Evolutionary conservation across 2,797 vertebrate species (phyloP).

Genomic region (Neosilurus mollespiculum): DNA sequence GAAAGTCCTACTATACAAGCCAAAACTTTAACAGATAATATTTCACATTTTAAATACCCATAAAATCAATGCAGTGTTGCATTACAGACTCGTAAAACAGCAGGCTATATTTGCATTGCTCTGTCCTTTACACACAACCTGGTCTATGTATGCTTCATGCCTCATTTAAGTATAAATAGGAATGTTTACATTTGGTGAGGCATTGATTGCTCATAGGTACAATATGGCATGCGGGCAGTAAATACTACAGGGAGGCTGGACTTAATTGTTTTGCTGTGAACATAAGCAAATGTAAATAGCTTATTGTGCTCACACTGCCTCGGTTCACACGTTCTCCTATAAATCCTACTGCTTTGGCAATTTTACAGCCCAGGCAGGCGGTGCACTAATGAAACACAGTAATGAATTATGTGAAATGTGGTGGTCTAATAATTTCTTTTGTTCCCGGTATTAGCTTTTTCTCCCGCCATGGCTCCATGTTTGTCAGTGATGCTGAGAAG

Average conservation of each 20-base stretch:
- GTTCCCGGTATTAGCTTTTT: conserved; percentile 20
- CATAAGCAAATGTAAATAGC: conserved; percentile 53
- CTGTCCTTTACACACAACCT: not conserved
- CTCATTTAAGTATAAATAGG: conserved; percentile 60
- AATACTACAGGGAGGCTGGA: conserved; percentile 44
- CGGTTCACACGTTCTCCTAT: conserved; percentile 37
- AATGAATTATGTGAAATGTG: conserved; percentile 40
- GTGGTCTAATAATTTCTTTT: conserved; percentile 34
- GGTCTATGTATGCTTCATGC: conserved; percentile 42
- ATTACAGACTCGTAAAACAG: conserved; percentile 37
- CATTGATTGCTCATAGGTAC: conserved; percentile 55
- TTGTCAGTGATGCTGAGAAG: conserved; percentile 21
- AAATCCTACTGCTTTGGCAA: conserved; percentile 50
- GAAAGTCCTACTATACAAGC: not conserved
- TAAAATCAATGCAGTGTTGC: conserved; percentile 23
- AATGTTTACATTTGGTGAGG: conserved; percentile 59
- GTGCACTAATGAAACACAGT: conserved; percentile 50
- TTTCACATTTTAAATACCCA: not conserved
- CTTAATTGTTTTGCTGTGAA: conserved; percentile 59
- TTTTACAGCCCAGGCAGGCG: conserved; percentile 44
- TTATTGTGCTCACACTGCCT: conserved; percentile 39
- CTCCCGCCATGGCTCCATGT: conserved; percentile 1
- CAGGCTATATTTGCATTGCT: conserved; percentile 25
- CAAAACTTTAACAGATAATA: not conserved
- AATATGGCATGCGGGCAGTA: conserved; percentile 40